Evolutionary conservation across 2,113 vertebrate genomes (phyloP).

Genomic region (Gadus macrocephalus): DNA sequence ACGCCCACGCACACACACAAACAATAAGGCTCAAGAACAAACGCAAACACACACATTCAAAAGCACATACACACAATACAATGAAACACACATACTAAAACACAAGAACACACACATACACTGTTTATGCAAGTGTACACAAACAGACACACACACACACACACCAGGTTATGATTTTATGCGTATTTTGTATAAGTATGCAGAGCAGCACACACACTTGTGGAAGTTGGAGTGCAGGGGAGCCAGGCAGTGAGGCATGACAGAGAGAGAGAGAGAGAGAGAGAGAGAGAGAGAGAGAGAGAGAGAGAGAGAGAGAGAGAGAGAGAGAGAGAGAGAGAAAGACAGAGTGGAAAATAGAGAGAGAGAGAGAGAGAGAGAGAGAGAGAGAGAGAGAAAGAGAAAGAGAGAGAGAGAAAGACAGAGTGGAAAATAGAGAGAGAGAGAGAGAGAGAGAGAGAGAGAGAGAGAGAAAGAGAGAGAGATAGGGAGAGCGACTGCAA

Average conservation of each 20-base stretch:
- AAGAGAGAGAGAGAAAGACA: too few relatives aligned
- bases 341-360: not conserved
- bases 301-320: not conserved
- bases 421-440: not conserved
- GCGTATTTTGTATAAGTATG: not conserved
- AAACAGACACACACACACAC: not conserved
- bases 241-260: conserved; percentile 46
- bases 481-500: too few relatives aligned
- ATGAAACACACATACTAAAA: too few relatives aligned
- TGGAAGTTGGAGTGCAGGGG: conserved; percentile 12
- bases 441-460: conserved; percentile 34
- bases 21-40: too few relatives aligned
- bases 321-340: not conserved
- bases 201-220: conserved; percentile 10
- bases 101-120: too few relatives aligned
- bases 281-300: conserved; percentile 2
- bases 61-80: too few relatives aligned
- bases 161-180: too few relatives aligned
- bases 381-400: too few relatives aligned
- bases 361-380: too few relatives aligned
- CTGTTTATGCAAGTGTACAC: not conserved
- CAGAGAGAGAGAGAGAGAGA: conserved; percentile 19
- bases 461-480: too few relatives aligned
- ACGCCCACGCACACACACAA: too few relatives aligned
- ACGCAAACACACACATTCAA: too few relatives aligned